phyloP scores from a whole-genome alignment of 2,113 vertebrate species.

The Brachirus orientalis region DNA sequence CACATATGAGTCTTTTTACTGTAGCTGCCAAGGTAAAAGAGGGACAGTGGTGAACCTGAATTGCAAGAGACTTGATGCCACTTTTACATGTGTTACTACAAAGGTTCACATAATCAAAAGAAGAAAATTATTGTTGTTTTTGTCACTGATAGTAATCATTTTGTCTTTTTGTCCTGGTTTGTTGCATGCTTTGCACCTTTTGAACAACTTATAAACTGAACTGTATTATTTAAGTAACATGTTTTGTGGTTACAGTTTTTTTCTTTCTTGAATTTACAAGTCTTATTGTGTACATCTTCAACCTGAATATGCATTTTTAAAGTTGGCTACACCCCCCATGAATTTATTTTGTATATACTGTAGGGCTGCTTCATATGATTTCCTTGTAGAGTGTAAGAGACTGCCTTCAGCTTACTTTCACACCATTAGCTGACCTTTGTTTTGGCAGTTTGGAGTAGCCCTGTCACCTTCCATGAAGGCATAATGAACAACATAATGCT shows the following conservation, averaged over 20 bases:
- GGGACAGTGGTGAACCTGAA: no score
- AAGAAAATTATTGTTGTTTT: no score
- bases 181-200: constrained; percentile 73
- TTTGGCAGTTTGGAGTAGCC: constrained; percentile 67
- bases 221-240: constrained; percentile 28
- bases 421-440: constrained; percentile 36
- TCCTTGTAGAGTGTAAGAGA: not conserved
- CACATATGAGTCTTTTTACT: no score
- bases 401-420: constrained; percentile 1
- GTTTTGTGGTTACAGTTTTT: constrained; percentile 28
- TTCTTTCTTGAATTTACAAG: constrained; percentile 59
- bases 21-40: no score
- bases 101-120: no score
- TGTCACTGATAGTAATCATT: no score
- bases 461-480: constrained; percentile 84
- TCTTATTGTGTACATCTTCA: constrained; percentile 64
- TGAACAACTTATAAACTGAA: constrained; percentile 18
- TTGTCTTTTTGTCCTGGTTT: constrained; percentile 31
- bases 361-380: not conserved
- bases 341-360: constrained; percentile 61
- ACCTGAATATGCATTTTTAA: constrained; percentile 22
- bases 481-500: constrained; percentile 70
- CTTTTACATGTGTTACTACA: no score
- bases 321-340: constrained; percentile 24
- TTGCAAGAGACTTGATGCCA: no score